These are phyloP conservation scores for Ophion costatus DNA, from an alignment of 2,888 invertebrate species.

Conservation along the genomic window DNA sequence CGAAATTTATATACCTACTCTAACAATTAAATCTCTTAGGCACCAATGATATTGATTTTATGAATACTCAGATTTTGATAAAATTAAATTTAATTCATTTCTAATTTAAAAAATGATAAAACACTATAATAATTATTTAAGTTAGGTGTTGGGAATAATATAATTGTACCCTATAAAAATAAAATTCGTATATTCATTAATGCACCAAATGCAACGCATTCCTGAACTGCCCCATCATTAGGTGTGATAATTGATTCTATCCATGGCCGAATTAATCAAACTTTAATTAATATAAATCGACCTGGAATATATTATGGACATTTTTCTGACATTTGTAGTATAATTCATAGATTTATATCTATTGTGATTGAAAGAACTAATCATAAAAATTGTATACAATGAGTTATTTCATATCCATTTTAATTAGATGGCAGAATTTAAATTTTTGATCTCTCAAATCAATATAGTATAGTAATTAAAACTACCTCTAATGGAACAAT, in stretches of 20 bases:
- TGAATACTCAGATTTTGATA: no score
- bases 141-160: constrained; percentile 88
- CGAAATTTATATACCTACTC: no score
- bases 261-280: constrained; percentile 88
- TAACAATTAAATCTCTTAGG: no score
- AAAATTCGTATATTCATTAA: constrained; percentile 88
- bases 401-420: constrained; percentile 76
- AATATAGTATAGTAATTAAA: constrained; percentile 85
- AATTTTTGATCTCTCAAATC: constrained; percentile 89
- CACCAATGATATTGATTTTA: no score
- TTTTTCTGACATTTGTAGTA: constrained; percentile 93
- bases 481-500: constrained; percentile 87
- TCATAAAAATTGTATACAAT: constrained; percentile 78
- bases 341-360: constrained; percentile 92
- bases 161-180: constrained; percentile 86
- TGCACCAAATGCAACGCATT: constrained; percentile 88
- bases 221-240: constrained; percentile 87
- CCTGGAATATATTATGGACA: constrained; percentile 89
- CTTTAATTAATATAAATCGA: constrained; percentile 84
- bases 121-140: no score
- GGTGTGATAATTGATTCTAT: constrained; percentile 88
- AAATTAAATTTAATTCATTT: no score
- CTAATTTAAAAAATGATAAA: no score
- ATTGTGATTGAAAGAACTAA: constrained; percentile 88
- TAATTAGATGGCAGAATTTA: constrained; percentile 88